Evolutionary conservation across 2,797 vertebrate species (phyloP), one percentile per base, ranked within the genome.

Genomic region (Acipenser transmontanus): DNA sequence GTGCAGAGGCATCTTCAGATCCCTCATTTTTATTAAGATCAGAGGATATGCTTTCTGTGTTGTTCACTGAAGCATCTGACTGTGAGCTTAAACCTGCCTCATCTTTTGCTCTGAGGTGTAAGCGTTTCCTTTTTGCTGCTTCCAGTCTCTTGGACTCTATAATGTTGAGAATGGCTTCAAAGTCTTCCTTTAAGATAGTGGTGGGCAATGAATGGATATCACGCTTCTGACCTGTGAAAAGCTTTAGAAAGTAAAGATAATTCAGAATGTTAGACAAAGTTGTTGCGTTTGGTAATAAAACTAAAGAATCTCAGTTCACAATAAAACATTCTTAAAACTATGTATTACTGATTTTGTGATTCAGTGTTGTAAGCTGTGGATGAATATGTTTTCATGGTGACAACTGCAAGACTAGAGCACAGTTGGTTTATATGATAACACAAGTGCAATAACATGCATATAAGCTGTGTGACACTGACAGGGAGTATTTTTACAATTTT

Each of bases 211-310:
- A 77, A 34, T 20, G 73, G 17, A 76, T 70, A 66, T 88, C 80
- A 60, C 76, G 72, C 67, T 88, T 89, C 72, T 82, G 66, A 6
- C 84, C 83, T 66, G 78, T 71, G 70, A 87, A 81, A 75, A 82
- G 64, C 79, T 82, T 61, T 64, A 52, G 73, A 76, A 72, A 47
- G 61, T 6, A 69, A 8, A 66, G 59, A 70, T 50, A 11, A 47
- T 17, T 47, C 70, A 68, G 47, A 63, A 4, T 34, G 71, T 12
- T 65, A 10, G 14, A 59, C 7, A 66, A n/a, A 65, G 47, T 7
- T n/a, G 12, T n/a, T 57, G 54, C 12, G 12, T n/a, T 10, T 61
- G 71, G 2, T 13, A 67, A 20, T 62, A 62, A n/a, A 1, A 11
- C 4, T 34, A 67, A 62, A 62, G 17, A 62, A 47, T 34, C 34